These are phyloP conservation scores for Bugulina stolonifera DNA, from an alignment of 2,888 invertebrate genomes.

Conservation along the genomic window DNA sequence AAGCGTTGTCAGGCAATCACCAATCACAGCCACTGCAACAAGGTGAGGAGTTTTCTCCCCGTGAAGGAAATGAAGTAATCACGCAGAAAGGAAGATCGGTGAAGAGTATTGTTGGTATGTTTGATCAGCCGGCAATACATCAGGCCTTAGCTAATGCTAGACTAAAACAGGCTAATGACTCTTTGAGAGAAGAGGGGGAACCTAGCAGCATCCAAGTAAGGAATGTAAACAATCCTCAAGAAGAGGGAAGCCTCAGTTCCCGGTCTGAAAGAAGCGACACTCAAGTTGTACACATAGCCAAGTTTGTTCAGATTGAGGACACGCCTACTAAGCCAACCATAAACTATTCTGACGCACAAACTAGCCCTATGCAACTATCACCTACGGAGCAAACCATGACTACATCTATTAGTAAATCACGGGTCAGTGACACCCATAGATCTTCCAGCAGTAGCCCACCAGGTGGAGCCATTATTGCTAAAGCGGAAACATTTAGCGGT, in stretches of 20 bases:
- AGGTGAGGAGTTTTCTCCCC: neutral
- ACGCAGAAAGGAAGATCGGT: conserved; percentile 14
- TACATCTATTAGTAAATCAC: neutral
- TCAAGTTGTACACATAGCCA: conserved; percentile 22
- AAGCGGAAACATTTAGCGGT: conserved; percentile 19
- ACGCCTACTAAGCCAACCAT: neutral
- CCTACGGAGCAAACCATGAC: neutral
- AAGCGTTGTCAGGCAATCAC: neutral
- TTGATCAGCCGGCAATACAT: conserved; percentile 21
- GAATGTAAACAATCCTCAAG: no score
- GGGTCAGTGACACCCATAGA: no score
- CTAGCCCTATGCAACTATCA: conserved; percentile 22
- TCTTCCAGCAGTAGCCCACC: neutral
- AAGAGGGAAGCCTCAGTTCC: neutral
- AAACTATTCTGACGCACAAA: conserved; percentile 3
- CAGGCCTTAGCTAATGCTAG: neutral
- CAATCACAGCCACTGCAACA: neutral
- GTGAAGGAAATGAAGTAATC: conserved; percentile 9
- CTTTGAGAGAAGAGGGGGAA: neutral
- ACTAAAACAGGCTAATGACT: neutral
- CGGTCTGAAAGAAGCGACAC: neutral
- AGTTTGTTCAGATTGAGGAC: neutral
- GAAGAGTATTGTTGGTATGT: conserved; percentile 20
- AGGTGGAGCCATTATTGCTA: neutral
- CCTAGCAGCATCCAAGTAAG: no score